Base-by-base conservation (phyloP, 2,888 invertebrate genomes). In the Drosophila setosimentum region DNA sequence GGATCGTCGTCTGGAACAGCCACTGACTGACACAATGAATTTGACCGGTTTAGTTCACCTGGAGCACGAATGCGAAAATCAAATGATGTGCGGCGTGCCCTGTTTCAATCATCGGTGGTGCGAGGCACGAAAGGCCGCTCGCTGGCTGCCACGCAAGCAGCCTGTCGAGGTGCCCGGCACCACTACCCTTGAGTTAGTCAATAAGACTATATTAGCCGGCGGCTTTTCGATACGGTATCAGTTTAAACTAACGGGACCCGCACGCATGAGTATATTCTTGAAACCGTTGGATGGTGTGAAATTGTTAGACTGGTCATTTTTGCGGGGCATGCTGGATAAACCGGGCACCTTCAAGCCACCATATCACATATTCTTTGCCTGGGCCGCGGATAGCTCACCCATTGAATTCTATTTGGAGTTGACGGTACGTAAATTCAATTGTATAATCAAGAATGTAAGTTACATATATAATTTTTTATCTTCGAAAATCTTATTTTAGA, bases 11-110 rank as follows among this genome's bases (percentile, higher is more conserved):
- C 55, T 74, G 24, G 84, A 89, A 8, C 57, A 62, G 11, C 87
- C 90, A 0, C 58, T 90, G 4, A 50, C 68, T 18, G 68, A 76
- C 2, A 61, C 75, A 0, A 73, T 91, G 48, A 76, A 90, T 61
- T 64, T 90, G 1, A 84, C 73, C 2, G 71, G 76, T 1, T n/a
- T 90, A 32, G 60, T 77, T 11, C 67, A 61, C 6, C 68, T 91
- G 29, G 77, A 73, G 10, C 64, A 68, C 0, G 82, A 88, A 8
- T 92, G 92, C 59, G 74, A 87, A 4, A 53, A 74, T 3, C 66
- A 85, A 35, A 86, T 91, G 80, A 90, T 91, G 83, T 92, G 92
- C 48, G 92, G 91, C 0, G 68, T 91, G 35, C 91, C 92, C 16
- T 78, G 92, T 24, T 91, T 83, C 63, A 86, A 87, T 65, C 82